A percentile compares a stretch with the other conserved stretches of the same genome.
phyloP scores from a whole-genome alignment of 92 coral and sea anemone species.

The Epizoanthus illoricatus region DNA sequence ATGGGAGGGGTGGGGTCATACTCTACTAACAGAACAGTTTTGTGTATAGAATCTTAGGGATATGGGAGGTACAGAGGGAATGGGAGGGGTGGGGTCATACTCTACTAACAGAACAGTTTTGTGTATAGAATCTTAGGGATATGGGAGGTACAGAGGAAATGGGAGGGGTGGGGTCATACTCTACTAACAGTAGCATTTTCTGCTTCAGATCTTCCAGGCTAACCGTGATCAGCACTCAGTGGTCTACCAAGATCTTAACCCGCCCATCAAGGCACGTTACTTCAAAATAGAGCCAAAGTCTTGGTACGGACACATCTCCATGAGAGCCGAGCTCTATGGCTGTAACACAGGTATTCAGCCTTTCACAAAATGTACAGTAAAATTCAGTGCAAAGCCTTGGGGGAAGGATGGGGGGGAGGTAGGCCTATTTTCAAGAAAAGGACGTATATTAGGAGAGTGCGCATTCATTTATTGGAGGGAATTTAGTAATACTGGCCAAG shows the following conservation, averaged over 20 bases:
- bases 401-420: no score
- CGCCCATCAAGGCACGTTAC: slow-evolving; percentile 16
- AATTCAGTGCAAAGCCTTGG: no score
- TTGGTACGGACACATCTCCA: slow-evolving; percentile 24
- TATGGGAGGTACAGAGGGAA: background rate
- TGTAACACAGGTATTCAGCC: slow-evolving; percentile 3
- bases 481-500: no score
- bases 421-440: no score
- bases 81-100: no score
- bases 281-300: slow-evolving; percentile 2
- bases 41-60: background rate
- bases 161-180: no score
- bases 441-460: no score
- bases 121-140: background rate
- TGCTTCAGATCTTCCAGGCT: slow-evolving; percentile 5
- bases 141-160: background rate
- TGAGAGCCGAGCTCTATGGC: slow-evolving; percentile 29
- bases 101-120: no score
- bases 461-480: no score
- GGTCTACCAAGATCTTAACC: background rate
- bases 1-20: no score
- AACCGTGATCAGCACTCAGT: slow-evolving; percentile 30
- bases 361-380: background rate
- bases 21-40: no score
- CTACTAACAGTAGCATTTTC: background rate